These are phyloP conservation scores for Colistium nudipinnis DNA, from an alignment of 2,113 vertebrate species.

Conservation along the genomic window DNA sequence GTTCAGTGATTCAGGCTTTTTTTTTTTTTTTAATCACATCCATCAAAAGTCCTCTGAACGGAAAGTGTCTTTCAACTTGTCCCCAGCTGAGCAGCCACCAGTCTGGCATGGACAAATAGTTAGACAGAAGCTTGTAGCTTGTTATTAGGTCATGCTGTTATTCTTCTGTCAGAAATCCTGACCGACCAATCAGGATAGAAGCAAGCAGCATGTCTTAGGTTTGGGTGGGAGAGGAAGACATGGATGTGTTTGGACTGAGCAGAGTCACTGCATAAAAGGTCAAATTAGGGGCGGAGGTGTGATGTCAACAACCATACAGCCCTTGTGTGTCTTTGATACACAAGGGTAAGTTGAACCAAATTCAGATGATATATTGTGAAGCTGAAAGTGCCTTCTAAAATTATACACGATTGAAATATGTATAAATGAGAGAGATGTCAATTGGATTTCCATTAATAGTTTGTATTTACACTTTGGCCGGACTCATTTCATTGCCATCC, in stretches of 20 bases:
- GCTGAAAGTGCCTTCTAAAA: neutral
- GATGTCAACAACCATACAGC: neutral
- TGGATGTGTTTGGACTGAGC: slow-evolving; percentile 14
- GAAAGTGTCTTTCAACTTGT: neutral
- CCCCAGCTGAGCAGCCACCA: slow-evolving; percentile 65
- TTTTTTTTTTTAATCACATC: neutral
- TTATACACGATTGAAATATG: neutral
- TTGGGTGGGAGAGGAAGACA: neutral
- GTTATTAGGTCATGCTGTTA: slow-evolving; percentile 25
- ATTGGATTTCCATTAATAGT: neutral
- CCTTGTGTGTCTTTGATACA: too few species aligned
- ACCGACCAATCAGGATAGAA: slow-evolving; percentile 80
- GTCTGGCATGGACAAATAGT: slow-evolving; percentile 24
- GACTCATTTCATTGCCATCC: neutral
- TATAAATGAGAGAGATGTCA: neutral
- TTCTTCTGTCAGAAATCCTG: slow-evolving; percentile 75
- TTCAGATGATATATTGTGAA: neutral
- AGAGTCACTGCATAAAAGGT: slow-evolving; percentile 41
- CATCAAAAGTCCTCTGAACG: neutral
- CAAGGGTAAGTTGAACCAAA: slow-evolving; percentile 7
- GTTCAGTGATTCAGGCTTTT: slow-evolving; percentile 17
- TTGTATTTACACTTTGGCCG: neutral
- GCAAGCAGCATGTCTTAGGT: slow-evolving; percentile 39
- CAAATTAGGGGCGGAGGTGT: neutral
- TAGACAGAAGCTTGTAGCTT: neutral